Base-by-base conservation (phyloP, 2,888 invertebrate genomes). In the Leptura quadrifasciata region DNA sequence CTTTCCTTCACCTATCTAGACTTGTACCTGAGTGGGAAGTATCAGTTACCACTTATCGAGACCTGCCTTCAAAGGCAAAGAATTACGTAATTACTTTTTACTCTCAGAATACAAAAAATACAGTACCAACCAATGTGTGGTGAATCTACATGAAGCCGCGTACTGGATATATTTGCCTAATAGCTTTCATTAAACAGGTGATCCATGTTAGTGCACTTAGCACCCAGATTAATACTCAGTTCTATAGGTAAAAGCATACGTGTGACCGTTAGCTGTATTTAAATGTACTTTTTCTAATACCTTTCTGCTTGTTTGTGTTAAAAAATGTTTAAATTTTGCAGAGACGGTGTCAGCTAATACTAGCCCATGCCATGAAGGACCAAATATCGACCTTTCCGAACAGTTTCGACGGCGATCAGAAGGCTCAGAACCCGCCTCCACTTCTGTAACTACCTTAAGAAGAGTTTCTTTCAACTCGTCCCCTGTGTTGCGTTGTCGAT, bases 401-500 rank as follows among this genome's bases (percentile, higher is more conserved):
- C 88, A 90, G 80, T 89, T 91, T 78, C 91, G 93, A 17, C 91
- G 93, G 65, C 91, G 92, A 81, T 93, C 93, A 86, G 93, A 94
- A 86, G 93, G 93, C 76, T 93, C 92, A 88, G 92, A 91, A 82
- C 88, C 90, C 55, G 84, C 90, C 12, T 58, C 87, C 79, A 90
- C 89, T 70, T 85, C 88, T 80, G 87, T 88, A 86, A 81, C 82
- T 24, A 73, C 80, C 12, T 83, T 84, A n/a, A 91, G 94, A 74
- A 91, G 94, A 80, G 92, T 93, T 77, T 94, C 93, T 85, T 91
- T 93, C 85, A 93, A 93, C 15, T 75, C 88, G 79, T 90, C 90
- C 63, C 86, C 88, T 81, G 87, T 88, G 87, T 76, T 92, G 88
- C 83, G 90, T 83, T 96, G 96, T 89, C 94, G 95, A 81, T 95